Evolutionary conservation across 1,140 invertebrate species (phyloP), one percentile per base, ranked within the genome.

Genomic region (Sarcophaga bullata): DNA sequence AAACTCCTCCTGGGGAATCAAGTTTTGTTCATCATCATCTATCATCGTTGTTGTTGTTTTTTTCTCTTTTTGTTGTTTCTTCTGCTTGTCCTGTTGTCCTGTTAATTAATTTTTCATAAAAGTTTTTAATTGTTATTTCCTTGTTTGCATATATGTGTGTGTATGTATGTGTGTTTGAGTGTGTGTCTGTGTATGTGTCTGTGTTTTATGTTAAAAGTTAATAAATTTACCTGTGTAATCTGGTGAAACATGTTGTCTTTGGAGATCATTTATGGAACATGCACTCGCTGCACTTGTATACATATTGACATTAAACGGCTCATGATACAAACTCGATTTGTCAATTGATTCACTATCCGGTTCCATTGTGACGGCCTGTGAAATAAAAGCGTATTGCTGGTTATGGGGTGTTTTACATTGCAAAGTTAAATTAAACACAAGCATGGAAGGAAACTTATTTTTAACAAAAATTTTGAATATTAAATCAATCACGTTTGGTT

Each of bases 241-340:
- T 82, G 90, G 90, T 84, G 89, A 89, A 84, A 87, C 86, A 86
- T 91, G 90, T 84, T 90, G 89, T 83, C 88, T 86, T 85, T 90
- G 90, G 84, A 89, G 86, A 86, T 90, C 89, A 85, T 90, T 90
- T 85, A 90, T 86, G 81, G 88, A 88, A 83, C 89, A 90, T 68
- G 86, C 89, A 83, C 89, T 90, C 76, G 88, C 89, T 82, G 88
- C 88, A 87, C 89, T 90, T 78, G 90, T 88, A 85, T 90, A 91
- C 87, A 91, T 90, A 85, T 90, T 91, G 82, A 90, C 86, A 84
- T 91, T 91, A 87, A 90, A 91, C 78, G 91, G 90, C 86, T 92
- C 91, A 84, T 91, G 91, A 86, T 91, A 91, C 50, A 91, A 85
- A 84, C 89, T 90, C 81, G 86, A 90, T 86, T 91, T 92, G 87